These are phyloP conservation scores for Rhegmatorhina hoffmannsi DNA, from an alignment of 2,113 vertebrate genomes.

Conservation along the genomic window DNA sequence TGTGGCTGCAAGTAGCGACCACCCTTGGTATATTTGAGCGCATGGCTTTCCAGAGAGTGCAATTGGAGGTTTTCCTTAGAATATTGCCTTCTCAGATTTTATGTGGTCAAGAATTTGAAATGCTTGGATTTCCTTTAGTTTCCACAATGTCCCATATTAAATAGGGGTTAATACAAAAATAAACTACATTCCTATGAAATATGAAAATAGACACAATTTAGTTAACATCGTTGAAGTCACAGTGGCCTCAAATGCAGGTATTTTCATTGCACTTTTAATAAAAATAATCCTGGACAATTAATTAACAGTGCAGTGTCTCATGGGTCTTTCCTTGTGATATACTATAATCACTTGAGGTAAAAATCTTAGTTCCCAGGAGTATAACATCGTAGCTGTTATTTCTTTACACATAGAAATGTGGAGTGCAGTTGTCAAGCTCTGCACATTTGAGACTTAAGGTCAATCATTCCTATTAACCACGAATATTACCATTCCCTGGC, in stretches of 20 bases:
- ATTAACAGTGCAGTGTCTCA: slow-evolving; percentile 12
- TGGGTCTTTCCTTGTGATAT: neutral
- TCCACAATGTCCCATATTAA: neutral
- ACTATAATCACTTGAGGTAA: neutral
- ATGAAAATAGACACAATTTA: neutral
- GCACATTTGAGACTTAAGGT: slow-evolving; percentile 15
- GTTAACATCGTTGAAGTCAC: neutral
- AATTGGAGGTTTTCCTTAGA: neutral
- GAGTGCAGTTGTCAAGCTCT: slow-evolving; percentile 7
- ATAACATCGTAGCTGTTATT: slow-evolving; percentile 3
- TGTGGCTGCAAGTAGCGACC: neutral
- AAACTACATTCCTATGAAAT: neutral
- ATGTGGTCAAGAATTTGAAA: neutral
- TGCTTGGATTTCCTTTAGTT: neutral
- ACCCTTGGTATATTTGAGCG: neutral
- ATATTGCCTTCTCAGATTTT: neutral
- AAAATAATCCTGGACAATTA: slow-evolving; percentile 22
- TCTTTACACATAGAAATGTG: neutral
- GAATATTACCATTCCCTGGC: slow-evolving; percentile 13
- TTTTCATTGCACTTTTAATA: neutral
- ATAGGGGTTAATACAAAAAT: neutral
- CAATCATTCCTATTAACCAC: slow-evolving; percentile 1
- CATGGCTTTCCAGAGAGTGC: neutral
- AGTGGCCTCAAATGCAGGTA: neutral
- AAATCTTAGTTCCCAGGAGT: neutral